Evolutionary conservation across 2,113 vertebrate species (phyloP).

Genomic region (Neolamprologus devosi): DNA sequence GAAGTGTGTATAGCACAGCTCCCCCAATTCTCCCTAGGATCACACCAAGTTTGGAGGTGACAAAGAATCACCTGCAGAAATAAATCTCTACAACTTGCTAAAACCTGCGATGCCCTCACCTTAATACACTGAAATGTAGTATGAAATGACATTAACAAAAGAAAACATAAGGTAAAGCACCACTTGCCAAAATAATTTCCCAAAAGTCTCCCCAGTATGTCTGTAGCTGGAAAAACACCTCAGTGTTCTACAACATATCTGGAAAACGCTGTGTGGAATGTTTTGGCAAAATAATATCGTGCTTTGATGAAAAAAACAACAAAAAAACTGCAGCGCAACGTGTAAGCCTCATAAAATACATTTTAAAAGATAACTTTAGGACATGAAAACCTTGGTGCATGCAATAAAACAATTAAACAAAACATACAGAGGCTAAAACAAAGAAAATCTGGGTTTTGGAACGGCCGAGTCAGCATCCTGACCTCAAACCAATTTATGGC

Average conservation of each 20-base stretch:
- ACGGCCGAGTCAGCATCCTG: neutral
- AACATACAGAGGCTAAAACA: neutral
- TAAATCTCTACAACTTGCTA: neutral
- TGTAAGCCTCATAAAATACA: neutral
- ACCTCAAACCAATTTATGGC: neutral
- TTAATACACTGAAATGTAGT: neutral
- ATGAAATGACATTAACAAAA: neutral
- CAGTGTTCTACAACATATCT: neutral
- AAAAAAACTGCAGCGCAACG: accelerated
- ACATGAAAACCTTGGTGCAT: neutral
- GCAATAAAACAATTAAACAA: neutral
- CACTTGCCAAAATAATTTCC: neutral
- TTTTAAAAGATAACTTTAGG: neutral
- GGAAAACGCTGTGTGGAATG: neutral
- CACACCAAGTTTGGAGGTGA: neutral
- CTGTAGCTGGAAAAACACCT: neutral
- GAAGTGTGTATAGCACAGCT: neutral
- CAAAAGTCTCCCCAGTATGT: neutral
- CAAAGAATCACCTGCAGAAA: neutral
- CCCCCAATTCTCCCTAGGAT: neutral
- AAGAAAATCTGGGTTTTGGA: neutral
- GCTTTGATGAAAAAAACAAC: neutral
- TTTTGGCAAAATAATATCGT: neutral
- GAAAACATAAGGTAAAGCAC: neutral
- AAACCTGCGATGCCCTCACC: neutral